Base-by-base conservation (phyloP, 1,140 invertebrate species). In the Trichonephila clavata region DNA sequence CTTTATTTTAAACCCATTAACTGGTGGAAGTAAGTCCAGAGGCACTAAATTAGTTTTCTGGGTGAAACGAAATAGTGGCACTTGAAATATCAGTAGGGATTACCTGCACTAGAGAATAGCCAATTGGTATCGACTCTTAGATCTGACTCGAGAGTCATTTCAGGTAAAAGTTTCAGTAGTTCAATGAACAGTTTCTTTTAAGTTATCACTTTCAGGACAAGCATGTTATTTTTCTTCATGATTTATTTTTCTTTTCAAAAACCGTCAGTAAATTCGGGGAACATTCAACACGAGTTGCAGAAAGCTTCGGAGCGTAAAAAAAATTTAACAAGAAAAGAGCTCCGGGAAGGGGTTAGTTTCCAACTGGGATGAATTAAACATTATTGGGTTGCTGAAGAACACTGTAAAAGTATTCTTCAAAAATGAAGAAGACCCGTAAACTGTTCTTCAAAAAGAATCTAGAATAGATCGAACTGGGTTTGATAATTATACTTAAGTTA, bases 101-200 rank as follows among this genome's bases (percentile, higher is more conserved):
- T 88, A 88, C 86, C 61, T 21, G 18, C 32, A 59, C 39, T 27
- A 14, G 27, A 61, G 86, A 63, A 88, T 43, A 24, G 21, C 32
- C 61, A 50, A 88, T 68, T 8, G 61, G 61, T 63, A 86, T 86
- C 84, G 84, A 61, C 84, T 61, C 59, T 20, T 21, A 61, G 10
- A 61, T 88, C 50, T 68, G 86, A 68, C 39, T 50, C 63, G 3
- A 39, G 86, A 88, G 86, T 88, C 39, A 68, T 88, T 88, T 88
- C 32, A 71, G 68, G 86, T 88, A 81, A 80, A 90, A 90, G 88
- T 24, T 90, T 39, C 88, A 90, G 59, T 57, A 71, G 50, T 80
- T 90, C 88, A 90, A 13, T 90, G 88, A 81, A 80, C 88, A 61
- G 68, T 90, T 81, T 59, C 68, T 68, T 90, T 90, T 68, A 59